Evolutionary conservation across 2,888 invertebrate genomes (phyloP).

Genomic region (Hemaris fuciformis): DNA sequence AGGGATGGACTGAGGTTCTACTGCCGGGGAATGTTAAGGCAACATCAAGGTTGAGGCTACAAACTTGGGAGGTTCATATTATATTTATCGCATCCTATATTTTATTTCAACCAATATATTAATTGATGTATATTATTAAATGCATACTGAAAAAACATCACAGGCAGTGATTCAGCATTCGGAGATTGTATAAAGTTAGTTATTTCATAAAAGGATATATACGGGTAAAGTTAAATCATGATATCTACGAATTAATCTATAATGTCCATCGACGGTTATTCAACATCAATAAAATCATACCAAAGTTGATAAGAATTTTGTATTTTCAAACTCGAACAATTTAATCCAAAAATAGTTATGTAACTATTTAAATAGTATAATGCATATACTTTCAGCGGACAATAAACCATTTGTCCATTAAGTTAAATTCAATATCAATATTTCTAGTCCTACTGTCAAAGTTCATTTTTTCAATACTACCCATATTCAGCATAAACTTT

Average conservation of each 20-base stretch:
- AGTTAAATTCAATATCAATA: neutral
- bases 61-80: neutral
- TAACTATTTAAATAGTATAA: neutral
- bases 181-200: too few relatives aligned
- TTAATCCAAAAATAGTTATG: neutral
- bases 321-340: neutral
- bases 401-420: neutral
- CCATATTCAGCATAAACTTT: neutral
- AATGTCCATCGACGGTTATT: neutral
- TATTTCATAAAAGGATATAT: neutral
- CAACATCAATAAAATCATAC: neutral
- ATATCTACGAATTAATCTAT: neutral
- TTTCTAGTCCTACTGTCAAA: neutral
- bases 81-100: neutral
- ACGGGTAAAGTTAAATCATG: neutral
- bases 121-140: too few relatives aligned
- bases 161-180: too few relatives aligned
- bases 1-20: neutral
- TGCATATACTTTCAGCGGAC: neutral
- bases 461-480: neutral
- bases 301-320: constrained; percentile 2
- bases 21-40: neutral
- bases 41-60: neutral
- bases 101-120: neutral
- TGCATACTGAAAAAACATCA: too few relatives aligned